Evolutionary conservation across 2,888 invertebrate species (phyloP).

Genomic region (Drosophila differens): DNA sequence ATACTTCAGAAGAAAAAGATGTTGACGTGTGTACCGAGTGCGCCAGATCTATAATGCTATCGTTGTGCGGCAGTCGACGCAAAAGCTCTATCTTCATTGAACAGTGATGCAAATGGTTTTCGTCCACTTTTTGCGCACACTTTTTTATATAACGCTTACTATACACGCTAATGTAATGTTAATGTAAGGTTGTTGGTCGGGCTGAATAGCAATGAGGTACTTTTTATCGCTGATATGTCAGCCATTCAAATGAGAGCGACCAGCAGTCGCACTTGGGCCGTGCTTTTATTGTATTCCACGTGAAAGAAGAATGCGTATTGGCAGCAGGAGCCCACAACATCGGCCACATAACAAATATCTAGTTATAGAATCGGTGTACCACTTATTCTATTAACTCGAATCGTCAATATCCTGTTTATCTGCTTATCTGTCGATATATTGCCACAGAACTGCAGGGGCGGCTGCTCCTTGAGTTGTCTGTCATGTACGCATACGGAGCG

Average conservation of each 20-base stretch:
- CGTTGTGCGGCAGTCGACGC: constrained; percentile 32
- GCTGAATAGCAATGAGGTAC: not conserved
- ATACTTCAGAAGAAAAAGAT: constrained; percentile 22
- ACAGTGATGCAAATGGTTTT: not conserved
- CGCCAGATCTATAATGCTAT: constrained; percentile 34
- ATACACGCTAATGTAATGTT: not conserved
- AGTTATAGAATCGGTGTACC: constrained; percentile 11
- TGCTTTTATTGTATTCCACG: constrained; percentile 26
- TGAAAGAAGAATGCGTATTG: constrained; percentile 27
- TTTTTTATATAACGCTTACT: constrained; percentile 21
- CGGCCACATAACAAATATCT: constrained; percentile 26
- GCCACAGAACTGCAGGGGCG: not conserved
- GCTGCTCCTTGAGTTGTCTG: not conserved
- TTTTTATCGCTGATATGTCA: not conserved
- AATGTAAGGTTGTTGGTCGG: constrained; percentile 23
- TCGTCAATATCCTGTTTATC: constrained; percentile 8
- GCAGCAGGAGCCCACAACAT: constrained; percentile 45
- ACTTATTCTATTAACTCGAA: constrained; percentile 20
- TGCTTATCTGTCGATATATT: not conserved
- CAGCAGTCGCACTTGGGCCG: constrained; percentile 12
- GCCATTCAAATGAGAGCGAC: constrained; percentile 10
- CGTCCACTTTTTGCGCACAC: constrained; percentile 21
- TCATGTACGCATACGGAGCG: not conserved
- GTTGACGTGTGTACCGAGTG: not conserved
- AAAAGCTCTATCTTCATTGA: constrained; percentile 23